Conservation (phyloP, 2,888 invertebrate genomes). For the Tineola bisselliella region DNA sequence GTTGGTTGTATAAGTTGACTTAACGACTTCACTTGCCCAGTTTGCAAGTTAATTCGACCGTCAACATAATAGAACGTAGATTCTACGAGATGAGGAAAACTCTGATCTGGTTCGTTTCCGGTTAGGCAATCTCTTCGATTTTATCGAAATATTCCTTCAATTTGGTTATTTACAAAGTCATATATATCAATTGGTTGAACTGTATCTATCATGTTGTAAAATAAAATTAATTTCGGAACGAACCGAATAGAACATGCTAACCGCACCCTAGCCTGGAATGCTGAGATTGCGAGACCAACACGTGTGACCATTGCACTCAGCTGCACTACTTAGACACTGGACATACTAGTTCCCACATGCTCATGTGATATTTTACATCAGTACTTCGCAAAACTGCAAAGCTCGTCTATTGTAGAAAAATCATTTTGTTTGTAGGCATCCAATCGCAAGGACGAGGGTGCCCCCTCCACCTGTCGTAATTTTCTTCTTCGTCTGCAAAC, state of each 20-base stretch:
- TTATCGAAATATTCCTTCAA: background rate
- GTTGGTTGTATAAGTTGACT: background rate
- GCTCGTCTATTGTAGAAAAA: background rate
- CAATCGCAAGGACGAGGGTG: background rate
- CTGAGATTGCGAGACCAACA: conserved; percentile 43
- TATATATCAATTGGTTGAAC: background rate
- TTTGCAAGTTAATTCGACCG: background rate
- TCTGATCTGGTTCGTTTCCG: background rate
- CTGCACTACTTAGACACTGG: background rate
- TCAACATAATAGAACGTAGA: background rate
- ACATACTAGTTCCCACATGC: background rate
- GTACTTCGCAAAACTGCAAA: background rate
- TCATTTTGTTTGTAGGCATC: background rate
- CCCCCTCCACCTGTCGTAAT: conserved; percentile 36
- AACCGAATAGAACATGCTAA: conserved; percentile 26
- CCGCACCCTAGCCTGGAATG: conserved; percentile 53
- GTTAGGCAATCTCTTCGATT: background rate
- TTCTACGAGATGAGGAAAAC: background rate
- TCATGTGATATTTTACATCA: background rate
- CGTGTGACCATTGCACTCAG: conserved; percentile 28
- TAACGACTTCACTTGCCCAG: background rate
- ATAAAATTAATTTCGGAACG: conserved; percentile 4
- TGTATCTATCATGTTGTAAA: background rate
- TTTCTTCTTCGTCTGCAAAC: conserved; percentile 49
- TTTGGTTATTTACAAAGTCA: background rate